Evolutionary conservation across 1,140 invertebrate species (phyloP).

Genomic region (Atta colombica): DNA sequence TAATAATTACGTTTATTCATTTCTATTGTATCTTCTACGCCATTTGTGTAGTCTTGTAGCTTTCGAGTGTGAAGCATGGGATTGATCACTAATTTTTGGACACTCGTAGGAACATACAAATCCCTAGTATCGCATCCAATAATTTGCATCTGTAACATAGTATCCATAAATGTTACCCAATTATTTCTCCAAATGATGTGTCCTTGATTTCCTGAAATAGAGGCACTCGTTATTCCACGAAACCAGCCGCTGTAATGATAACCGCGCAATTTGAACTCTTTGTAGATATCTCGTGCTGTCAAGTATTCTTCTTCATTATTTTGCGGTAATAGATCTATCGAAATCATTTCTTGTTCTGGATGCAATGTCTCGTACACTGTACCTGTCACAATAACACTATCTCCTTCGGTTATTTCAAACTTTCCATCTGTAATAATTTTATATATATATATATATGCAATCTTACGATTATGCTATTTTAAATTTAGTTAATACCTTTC

Average conservation of each 20-base stretch:
- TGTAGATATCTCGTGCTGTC: no score
- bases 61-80: conserved; percentile 89
- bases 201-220: conserved; percentile 85
- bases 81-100: conserved; percentile 93
- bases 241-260: conserved; percentile 96
- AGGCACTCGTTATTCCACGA: conserved; percentile 88
- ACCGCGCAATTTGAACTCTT: conserved; percentile 91
- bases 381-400: no score
- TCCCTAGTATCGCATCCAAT: conserved; percentile 90
- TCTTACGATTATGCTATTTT: conserved; percentile 87
- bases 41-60: conserved; percentile 71
- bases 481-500: conserved; percentile 85
- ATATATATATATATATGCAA: conserved; percentile 93
- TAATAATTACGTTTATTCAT: conserved; percentile 76
- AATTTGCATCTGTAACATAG: conserved; percentile 95
- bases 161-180: conserved; percentile 97
- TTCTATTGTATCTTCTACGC: conserved; percentile 72
- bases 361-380: no score
- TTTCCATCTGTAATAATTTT: conserved; percentile 87
- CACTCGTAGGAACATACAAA: conserved; percentile 94
- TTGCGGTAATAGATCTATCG: no score
- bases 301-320: no score
- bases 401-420: no score
- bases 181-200: conserved; percentile 91
- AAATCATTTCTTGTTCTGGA: no score